phyloP scores from a whole-genome alignment of 2,797 vertebrate species.

The Protosalanx chinensis region DNA sequence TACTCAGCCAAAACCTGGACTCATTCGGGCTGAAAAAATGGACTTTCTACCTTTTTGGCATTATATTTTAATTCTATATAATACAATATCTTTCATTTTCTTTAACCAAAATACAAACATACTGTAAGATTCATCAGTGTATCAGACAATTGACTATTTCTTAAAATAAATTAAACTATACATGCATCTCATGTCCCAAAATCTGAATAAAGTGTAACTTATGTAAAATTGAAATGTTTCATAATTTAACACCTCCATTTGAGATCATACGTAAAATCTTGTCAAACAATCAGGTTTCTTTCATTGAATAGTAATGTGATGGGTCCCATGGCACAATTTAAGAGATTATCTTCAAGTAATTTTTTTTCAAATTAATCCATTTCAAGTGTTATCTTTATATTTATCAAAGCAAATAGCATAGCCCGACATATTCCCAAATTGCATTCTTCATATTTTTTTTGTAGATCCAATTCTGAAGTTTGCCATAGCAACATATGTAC shows the following conservation, averaged over 20 bases:
- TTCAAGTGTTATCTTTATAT: slow-evolving; percentile 38
- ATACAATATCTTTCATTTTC: slow-evolving; percentile 51
- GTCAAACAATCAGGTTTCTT: slow-evolving; percentile 31
- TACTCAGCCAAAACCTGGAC: background rate
- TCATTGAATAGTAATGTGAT: slow-evolving; percentile 33
- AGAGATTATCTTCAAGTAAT: slow-evolving; percentile 27
- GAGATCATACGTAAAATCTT: background rate
- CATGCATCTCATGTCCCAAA: slow-evolving; percentile 10
- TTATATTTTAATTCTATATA: slow-evolving; percentile 36
- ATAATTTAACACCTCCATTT: background rate
- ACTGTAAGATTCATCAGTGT: background rate
- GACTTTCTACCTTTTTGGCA: background rate
- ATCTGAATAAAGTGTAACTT: background rate
- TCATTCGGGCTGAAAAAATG: background rate
- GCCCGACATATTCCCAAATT: slow-evolving; percentile 24
- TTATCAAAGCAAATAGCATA: slow-evolving; percentile 25
- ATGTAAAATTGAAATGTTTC: background rate
- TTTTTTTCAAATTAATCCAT: slow-evolving; percentile 40
- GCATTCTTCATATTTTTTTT: slow-evolving; percentile 30
- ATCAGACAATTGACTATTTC: slow-evolving; percentile 39
- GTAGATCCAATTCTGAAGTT: slow-evolving; percentile 50
- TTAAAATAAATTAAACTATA: slow-evolving; percentile 14
- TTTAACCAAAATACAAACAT: slow-evolving; percentile 29
- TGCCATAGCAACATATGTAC: slow-evolving; percentile 30
- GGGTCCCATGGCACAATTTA: slow-evolving; percentile 29